These are phyloP conservation scores for Mesopsocus fuscifrons DNA, from an alignment of 2,888 invertebrate genomes.

Conservation along the genomic window DNA sequence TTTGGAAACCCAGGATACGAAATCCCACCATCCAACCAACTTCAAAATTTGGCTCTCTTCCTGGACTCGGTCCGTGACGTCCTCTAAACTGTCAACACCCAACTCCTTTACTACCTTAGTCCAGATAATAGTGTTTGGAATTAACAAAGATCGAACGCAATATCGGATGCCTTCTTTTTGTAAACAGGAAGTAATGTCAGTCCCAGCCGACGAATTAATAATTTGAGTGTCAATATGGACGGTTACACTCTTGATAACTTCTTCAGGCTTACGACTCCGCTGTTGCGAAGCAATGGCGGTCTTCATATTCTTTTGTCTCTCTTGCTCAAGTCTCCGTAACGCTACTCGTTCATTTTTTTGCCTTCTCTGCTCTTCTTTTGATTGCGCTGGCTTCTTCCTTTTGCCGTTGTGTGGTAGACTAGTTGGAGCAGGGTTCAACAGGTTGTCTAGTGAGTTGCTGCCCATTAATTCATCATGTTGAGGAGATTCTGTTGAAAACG, in stretches of 20 bases:
- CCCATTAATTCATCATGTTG: too few relatives aligned
- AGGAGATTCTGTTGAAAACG: too few relatives aligned
- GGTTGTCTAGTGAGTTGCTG: too few relatives aligned
- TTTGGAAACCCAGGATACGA: slow-evolving; percentile 12
- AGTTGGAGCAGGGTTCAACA: too few relatives aligned
- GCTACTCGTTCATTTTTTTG: too few relatives aligned
- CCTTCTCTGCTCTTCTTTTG: too few relatives aligned
- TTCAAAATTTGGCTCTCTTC: slow-evolving; percentile 16
- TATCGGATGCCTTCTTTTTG: slow-evolving; percentile 17
- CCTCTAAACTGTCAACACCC: background rate
- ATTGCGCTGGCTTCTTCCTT: background rate
- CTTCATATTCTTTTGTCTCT: too few relatives aligned
- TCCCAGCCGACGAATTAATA: slow-evolving; percentile 22
- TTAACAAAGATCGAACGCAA: slow-evolving; percentile 14
- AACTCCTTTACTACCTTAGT: slow-evolving; percentile 4
- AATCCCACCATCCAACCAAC: slow-evolving; percentile 13
- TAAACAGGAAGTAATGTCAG: slow-evolving; percentile 17
- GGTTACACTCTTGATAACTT: slow-evolving; percentile 24
- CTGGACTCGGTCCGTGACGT: slow-evolving; percentile 1
- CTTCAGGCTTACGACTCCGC: background rate
- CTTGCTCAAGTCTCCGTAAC: too few relatives aligned
- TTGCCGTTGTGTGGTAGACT: background rate
- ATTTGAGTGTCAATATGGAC: slow-evolving; percentile 26
- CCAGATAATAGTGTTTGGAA: slow-evolving; percentile 18
- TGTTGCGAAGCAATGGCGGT: background rate